phyloP scores from a whole-genome alignment of 2,888 invertebrate genomes.

The Gymnocheta viridis region DNA sequence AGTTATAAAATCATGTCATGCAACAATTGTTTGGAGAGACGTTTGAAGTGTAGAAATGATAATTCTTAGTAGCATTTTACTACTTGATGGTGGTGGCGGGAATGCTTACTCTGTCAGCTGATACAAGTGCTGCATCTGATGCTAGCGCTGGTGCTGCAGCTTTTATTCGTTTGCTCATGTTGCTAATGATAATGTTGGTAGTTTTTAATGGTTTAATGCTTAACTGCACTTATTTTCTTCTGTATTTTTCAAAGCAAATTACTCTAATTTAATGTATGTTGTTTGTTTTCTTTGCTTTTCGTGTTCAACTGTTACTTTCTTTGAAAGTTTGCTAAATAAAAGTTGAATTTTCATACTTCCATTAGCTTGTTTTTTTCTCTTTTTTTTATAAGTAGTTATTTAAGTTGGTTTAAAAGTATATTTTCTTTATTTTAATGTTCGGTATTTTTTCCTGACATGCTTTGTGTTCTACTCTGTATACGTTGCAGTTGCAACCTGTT shows the following conservation, averaged over 20 bases:
- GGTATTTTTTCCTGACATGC: neutral
- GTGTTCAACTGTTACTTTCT: slow-evolving; percentile 50
- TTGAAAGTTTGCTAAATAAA: slow-evolving; percentile 22
- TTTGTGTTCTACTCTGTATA: neutral
- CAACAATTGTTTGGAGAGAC: slow-evolving; percentile 64
- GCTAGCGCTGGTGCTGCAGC: neutral
- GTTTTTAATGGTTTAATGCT: slow-evolving; percentile 58
- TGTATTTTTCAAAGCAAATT: slow-evolving; percentile 37
- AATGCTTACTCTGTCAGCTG: neutral
- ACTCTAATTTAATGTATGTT: slow-evolving; percentile 24
- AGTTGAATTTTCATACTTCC: slow-evolving; percentile 37
- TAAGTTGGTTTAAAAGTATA: neutral
- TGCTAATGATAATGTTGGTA: slow-evolving; percentile 59
- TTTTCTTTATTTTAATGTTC: slow-evolving; percentile 19
- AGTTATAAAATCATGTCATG: slow-evolving; percentile 67
- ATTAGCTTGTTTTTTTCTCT: slow-evolving; percentile 26
- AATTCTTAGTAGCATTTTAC: slow-evolving; percentile 62
- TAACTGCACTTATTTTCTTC: slow-evolving; percentile 11
- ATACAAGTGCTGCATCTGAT: neutral
- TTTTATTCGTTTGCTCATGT: slow-evolving; percentile 6
- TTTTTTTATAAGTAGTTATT: neutral
- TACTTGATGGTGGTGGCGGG: slow-evolving; percentile 22
- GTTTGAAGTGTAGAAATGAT: slow-evolving; percentile 62
- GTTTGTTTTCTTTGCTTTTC: neutral
- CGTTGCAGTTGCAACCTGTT: slow-evolving; percentile 69